Conservation (phyloP, 2,113 vertebrate species). For the Myocastor coypus region DNA sequence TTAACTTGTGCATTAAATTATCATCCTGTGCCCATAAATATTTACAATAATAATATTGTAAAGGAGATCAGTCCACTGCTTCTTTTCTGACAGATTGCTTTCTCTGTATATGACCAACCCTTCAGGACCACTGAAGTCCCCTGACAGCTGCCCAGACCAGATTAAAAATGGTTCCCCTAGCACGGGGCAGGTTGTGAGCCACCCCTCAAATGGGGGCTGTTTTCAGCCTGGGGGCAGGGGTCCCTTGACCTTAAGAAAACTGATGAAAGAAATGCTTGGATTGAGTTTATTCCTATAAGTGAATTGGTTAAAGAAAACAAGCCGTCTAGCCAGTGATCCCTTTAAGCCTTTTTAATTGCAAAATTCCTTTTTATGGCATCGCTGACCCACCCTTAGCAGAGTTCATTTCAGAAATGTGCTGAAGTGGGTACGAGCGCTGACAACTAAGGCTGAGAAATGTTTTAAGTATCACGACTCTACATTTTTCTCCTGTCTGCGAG, state of each 20-base stretch:
- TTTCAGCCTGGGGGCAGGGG: slow-evolving; percentile 2
- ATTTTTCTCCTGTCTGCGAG: slow-evolving; percentile 72
- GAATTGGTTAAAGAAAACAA: slow-evolving; percentile 47
- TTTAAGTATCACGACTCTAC: slow-evolving; percentile 61
- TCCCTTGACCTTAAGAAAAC: slow-evolving; percentile 61
- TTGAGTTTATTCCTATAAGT: slow-evolving; percentile 75
- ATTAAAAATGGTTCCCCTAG: slow-evolving; percentile 52
- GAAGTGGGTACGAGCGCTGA: slow-evolving; percentile 50
- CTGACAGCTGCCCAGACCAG: slow-evolving; percentile 44
- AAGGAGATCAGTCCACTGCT: background rate
- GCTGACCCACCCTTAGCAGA: slow-evolving; percentile 62
- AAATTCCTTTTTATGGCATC: slow-evolving; percentile 60
- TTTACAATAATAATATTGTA: background rate
- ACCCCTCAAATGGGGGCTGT: slow-evolving; percentile 54
- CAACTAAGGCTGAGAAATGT: slow-evolving; percentile 74
- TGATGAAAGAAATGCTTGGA: slow-evolving; percentile 62
- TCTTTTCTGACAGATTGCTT: slow-evolving; percentile 76
- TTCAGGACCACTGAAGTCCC: slow-evolving; percentile 64
- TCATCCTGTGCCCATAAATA: background rate
- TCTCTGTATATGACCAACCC: slow-evolving; percentile 69
- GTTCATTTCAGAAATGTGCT: slow-evolving; percentile 77
- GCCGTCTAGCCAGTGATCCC: slow-evolving; percentile 53
- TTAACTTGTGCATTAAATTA: background rate
- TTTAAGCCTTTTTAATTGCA: slow-evolving; percentile 82
- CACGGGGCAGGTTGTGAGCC: slow-evolving; percentile 12